Evolutionary conservation across 2,113 vertebrate genomes (phyloP), one percentile per base, ranked within the genome.

Genomic region (Quiscalus mexicanus): DNA sequence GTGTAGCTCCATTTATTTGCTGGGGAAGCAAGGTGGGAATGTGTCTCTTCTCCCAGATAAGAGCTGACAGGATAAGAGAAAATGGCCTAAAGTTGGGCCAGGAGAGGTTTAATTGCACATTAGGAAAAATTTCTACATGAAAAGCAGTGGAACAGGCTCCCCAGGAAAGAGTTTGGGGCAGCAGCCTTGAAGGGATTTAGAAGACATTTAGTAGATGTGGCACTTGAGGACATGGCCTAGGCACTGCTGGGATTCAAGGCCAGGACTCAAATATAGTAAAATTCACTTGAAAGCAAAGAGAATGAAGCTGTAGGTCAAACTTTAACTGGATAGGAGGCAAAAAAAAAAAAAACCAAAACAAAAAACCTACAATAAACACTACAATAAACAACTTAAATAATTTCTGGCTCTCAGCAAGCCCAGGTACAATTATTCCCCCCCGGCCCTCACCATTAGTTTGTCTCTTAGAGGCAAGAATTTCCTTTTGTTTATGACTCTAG

Each of bases 291-390:
- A 85, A 59, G 33, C 11, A 55, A 42, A 4, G 4, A 5, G 3
- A 85, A 47, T 52, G 5, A 13, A 60, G 41, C 6, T 76, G 12
- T 37, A 69, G 49, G 75, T 42, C 5, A 45, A 39, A n/a, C 12
- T 30, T 60, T 14, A 73, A 2, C 17, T 74, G 49, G 8, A 20
- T 41, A 15, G 17, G 25, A 86, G 37, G 22, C 4, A 79, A 69
- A 67, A 68, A 27, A 11, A 9, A 11, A 5, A 7, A 20, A 44
- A 37, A 37, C 10, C 20, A 23, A 69, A 67, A 67, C 25, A 12
- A 23, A 33, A 0, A 2, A 2, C 3, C 16, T 21, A 3, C 10
- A 39, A n/a, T 17, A 58, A 73, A 33, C 37, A 5, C 22, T 58
- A 18, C 15, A 25, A 58, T 33, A 79, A 89, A 64, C n/a, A 68